phyloP scores from a whole-genome alignment of 2,113 vertebrate genomes.

The Mungos mungo region DNA sequence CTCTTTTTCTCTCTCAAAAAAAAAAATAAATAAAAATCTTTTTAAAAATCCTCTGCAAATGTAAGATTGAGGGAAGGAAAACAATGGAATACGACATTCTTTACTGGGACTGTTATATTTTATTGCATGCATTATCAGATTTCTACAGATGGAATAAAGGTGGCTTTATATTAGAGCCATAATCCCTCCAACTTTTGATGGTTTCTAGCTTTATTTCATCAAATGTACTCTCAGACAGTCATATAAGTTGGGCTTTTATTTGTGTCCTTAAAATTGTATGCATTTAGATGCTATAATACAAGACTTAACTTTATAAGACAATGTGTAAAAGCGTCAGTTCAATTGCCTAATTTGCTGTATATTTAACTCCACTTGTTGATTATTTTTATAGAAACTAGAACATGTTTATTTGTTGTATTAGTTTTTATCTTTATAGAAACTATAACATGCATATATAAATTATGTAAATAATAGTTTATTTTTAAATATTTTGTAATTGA shows the following conservation, averaged over 20 bases:
- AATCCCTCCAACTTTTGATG: constrained; percentile 57
- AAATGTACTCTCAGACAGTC: constrained; percentile 42
- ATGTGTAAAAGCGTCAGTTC: neutral
- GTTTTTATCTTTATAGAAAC: neutral
- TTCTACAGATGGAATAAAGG: constrained; percentile 61
- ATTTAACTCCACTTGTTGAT: neutral
- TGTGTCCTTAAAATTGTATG: constrained; percentile 41
- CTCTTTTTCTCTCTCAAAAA: too few species aligned
- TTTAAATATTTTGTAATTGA: neutral
- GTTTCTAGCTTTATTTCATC: constrained; percentile 63
- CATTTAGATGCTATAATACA: neutral
- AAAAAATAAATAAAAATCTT: too few species aligned
- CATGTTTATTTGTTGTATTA: neutral
- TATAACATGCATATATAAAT: neutral
- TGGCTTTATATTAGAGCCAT: constrained; percentile 48
- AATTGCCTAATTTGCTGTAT: neutral
- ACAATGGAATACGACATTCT: constrained; percentile 1
- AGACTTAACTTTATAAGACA: neutral
- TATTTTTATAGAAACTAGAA: neutral
- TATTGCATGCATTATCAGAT: constrained; percentile 52
- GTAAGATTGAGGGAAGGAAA: neutral
- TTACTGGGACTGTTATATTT: constrained; percentile 61
- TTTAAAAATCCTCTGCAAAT: constrained; percentile 4
- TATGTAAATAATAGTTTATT: neutral
- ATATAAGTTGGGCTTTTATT: constrained; percentile 48